Evolutionary conservation across 2,113 vertebrate species (phyloP).

Genomic region (Laterallus jamaicensis): DNA sequence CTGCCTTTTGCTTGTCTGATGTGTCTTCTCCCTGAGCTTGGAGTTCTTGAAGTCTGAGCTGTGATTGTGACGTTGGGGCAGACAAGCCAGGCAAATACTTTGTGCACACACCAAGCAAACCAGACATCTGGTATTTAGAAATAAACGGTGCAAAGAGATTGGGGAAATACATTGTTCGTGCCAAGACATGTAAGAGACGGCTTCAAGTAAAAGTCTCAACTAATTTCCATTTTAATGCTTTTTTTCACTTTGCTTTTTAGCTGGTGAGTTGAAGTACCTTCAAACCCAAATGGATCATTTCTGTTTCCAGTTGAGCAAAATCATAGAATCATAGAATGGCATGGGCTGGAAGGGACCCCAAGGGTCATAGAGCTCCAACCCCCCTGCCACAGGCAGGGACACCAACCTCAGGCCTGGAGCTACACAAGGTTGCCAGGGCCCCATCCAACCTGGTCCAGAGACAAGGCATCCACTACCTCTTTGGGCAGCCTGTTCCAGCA

Average conservation of each 20-base stretch:
- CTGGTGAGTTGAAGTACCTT: neutral
- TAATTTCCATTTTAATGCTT: neutral
- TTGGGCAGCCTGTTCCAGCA: too few relatives aligned
- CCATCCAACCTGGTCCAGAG: too few relatives aligned
- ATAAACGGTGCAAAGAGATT: slow-evolving; percentile 52
- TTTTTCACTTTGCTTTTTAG: slow-evolving; percentile 1
- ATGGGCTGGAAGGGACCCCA: too few relatives aligned
- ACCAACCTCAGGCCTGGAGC: too few relatives aligned
- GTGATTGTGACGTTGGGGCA: slow-evolving; percentile 4
- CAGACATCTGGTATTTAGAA: slow-evolving; percentile 60
- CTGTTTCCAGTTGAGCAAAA: neutral
- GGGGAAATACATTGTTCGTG: slow-evolving; percentile 31
- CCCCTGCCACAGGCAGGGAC: too few relatives aligned
- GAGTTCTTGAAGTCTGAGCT: slow-evolving; percentile 6
- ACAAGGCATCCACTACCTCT: too few relatives aligned
- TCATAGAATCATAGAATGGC: too few relatives aligned
- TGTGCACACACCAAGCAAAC: neutral
- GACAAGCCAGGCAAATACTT: slow-evolving; percentile 26
- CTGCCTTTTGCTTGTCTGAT: neutral
- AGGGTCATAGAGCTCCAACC: too few relatives aligned
- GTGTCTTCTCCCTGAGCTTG: neutral
- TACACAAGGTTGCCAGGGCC: too few relatives aligned
- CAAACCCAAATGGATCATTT: neutral
- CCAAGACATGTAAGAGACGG: slow-evolving; percentile 50
- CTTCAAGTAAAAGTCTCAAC: slow-evolving; percentile 30